Conservation (phyloP, 2,888 invertebrate species). For the Rhimphoctona megacephalus region DNA sequence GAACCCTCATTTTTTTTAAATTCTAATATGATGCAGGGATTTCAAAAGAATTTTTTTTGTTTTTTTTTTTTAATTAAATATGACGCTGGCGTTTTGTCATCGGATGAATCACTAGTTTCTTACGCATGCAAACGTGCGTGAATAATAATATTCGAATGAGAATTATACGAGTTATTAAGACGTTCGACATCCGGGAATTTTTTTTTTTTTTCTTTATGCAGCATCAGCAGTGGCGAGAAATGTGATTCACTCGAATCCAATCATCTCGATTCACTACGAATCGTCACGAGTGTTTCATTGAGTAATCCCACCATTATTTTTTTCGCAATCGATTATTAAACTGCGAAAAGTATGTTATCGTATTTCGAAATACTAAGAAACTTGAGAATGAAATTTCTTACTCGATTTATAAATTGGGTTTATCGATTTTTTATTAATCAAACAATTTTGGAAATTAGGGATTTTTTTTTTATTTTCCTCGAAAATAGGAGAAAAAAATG, state of each 20-base stretch:
- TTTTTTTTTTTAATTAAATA: not conserved
- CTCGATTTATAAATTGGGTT: not conserved
- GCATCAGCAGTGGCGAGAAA: not conserved
- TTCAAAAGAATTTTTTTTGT: not conserved
- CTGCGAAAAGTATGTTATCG: not conserved
- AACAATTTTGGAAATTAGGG: not conserved
- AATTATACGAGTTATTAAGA: constrained; percentile 11
- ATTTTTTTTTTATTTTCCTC: not conserved
- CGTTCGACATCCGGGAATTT: constrained; percentile 12
- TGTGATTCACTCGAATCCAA: not conserved
- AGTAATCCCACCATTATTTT: not conserved
- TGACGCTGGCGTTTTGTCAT: not conserved
- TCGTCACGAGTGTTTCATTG: constrained; percentile 5
- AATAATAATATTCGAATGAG: constrained; percentile 8
- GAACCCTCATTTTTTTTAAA: no score
- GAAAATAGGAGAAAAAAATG: not conserved
- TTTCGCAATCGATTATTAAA: not conserved
- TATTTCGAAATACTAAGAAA: not conserved
- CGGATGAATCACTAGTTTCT: not conserved
- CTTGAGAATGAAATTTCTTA: not conserved
- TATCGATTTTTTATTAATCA: not conserved
- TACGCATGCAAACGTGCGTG: not conserved
- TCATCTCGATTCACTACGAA: not conserved
- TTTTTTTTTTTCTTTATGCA: not conserved
- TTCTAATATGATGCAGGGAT: no score